These are phyloP conservation scores for Montipora cactus DNA, from an alignment of 64 coral and sea anemone genomes.

Conservation along the genomic window DNA sequence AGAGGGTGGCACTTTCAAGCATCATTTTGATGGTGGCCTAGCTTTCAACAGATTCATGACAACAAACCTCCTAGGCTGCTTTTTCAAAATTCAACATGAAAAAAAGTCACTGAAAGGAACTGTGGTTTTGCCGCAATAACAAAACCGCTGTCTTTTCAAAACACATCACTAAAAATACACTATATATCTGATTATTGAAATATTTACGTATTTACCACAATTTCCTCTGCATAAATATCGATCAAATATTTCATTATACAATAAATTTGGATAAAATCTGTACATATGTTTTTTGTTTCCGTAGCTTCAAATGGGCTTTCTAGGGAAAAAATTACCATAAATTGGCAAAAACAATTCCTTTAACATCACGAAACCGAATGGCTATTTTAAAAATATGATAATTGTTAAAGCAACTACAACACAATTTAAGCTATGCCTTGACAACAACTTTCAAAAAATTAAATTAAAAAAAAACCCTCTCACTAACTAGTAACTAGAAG, in stretches of 20 bases:
- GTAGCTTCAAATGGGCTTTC: background rate
- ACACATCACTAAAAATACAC: no score
- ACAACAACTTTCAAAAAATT: background rate
- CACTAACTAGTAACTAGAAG: constrained; percentile 5
- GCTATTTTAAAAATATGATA: background rate
- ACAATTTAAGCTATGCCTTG: background rate
- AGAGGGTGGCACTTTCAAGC: no score
- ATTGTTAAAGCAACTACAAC: background rate
- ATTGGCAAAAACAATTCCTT: background rate
- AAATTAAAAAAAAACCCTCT: constrained; percentile 15
- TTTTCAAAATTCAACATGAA: no score
- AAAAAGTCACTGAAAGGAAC: no score
- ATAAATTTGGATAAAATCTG: background rate
- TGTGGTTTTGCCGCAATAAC: no score
- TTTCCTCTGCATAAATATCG: background rate
- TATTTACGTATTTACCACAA: background rate
- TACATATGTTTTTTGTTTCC: background rate
- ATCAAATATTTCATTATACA: background rate
- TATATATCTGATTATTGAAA: no score
- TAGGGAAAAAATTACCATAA: background rate
- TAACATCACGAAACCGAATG: no score
- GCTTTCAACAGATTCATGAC: no score
- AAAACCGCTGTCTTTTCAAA: no score
- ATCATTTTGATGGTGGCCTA: no score
- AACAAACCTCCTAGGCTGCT: no score